These are phyloP conservation scores for Atherinomorus stipes DNA, from an alignment of 2,113 vertebrate species.

Conservation along the genomic window DNA sequence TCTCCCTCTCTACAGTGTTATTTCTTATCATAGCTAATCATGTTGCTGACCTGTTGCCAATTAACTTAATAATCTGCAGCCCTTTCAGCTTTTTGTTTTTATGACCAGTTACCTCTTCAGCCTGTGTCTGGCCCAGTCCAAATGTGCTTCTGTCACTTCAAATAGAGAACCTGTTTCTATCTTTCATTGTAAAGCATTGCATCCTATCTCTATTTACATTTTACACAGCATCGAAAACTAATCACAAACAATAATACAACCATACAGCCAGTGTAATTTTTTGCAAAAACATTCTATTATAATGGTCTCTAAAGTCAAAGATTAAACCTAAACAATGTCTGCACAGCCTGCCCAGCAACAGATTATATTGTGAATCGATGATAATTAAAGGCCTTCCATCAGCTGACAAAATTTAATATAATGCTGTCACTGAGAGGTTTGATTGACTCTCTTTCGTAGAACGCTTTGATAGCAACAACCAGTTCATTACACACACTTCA, in stretches of 20 bases:
- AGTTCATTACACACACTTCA: slow-evolving; percentile 4
- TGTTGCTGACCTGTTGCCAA: background rate
- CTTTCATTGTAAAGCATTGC: background rate
- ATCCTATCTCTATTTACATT: background rate
- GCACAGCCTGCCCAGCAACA: background rate
- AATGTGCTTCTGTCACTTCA: background rate
- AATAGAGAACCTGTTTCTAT: background rate
- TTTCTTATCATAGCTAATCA: background rate
- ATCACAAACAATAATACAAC: background rate
- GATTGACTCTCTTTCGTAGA: background rate
- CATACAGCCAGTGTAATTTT: background rate
- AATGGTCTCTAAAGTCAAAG: background rate
- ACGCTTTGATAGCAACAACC: background rate
- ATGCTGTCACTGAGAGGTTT: slow-evolving; percentile 1
- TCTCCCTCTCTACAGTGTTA: background rate
- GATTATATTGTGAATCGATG: background rate
- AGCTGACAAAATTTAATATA: background rate
- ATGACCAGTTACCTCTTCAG: background rate
- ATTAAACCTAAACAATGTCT: background rate
- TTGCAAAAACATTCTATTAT: background rate
- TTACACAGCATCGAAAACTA: background rate
- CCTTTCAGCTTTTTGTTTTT: background rate
- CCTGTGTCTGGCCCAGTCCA: background rate
- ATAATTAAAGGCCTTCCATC: slow-evolving; percentile 1
- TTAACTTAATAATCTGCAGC: background rate